Evolutionary conservation across 92 coral and sea anemone genomes (phyloP).

Genomic region (Bergia sp.): DNA sequence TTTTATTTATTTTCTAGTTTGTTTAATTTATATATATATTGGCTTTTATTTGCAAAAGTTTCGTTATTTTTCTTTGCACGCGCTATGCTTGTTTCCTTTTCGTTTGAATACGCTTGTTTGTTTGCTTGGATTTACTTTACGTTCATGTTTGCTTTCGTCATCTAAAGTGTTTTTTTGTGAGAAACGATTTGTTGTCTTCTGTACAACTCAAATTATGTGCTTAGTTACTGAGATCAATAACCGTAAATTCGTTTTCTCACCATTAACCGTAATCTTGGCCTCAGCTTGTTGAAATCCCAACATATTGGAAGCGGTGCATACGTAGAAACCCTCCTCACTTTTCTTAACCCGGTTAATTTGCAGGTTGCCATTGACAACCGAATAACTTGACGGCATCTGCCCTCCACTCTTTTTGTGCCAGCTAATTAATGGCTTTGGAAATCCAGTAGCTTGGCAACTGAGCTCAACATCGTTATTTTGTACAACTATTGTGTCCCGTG

Average conservation of each 20-base stretch:
- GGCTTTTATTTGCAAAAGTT: no score
- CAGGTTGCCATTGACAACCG: conserved; percentile 47
- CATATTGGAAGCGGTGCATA: conserved; percentile 42
- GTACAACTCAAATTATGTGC: no score
- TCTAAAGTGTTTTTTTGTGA: no score
- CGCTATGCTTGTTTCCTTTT: no score
- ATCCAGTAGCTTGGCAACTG: conserved; percentile 57
- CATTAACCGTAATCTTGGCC: conserved; percentile 53
- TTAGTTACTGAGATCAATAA: no score
- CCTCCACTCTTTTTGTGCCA: conserved; percentile 58
- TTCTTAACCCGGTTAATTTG: conserved; percentile 33
- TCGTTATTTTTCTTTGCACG: no score
- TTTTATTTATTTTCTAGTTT: no score
- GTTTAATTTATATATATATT: no score
- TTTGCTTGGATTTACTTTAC: no score
- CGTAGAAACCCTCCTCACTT: conserved; percentile 56
- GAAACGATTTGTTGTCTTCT: no score
- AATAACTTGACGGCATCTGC: conserved; percentile 37
- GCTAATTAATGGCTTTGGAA: conserved; percentile 49
- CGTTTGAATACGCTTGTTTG: no score
- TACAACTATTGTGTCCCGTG: conserved; percentile 50
- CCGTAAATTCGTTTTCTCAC: conserved; percentile 1
- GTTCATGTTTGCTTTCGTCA: no score
- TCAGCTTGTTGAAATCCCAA: conserved; percentile 52
- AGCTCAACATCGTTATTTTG: conserved; percentile 37